Base-by-base conservation (phyloP, 2,888 invertebrate species). In the Thymelicus lineola region DNA sequence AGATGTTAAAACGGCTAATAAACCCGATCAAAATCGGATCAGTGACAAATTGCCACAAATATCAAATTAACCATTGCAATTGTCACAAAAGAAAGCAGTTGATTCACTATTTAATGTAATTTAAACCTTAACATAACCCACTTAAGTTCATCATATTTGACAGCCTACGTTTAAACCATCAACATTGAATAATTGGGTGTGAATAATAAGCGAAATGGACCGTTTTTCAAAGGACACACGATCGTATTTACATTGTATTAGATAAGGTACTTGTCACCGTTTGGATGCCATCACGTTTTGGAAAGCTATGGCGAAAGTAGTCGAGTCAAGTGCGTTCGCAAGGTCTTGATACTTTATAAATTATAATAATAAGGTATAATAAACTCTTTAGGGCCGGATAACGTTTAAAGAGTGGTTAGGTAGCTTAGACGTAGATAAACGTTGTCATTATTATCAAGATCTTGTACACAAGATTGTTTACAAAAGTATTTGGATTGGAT, bases 221-320 rank as follows among this genome's bases (percentile, higher is more conserved):
- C 53, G n/a, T 67, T 55, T 67, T 28, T n/a, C 28, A 42, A 38
- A 17, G 5, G 42, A 1, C 7, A 9, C 42, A 67, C 6, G 15
- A 61, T 61, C 10, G n/a, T 55, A 28, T 12, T 59, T 67, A 9
- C 28, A 53, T 35, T 59, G 48, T 35, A 9, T 53, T n/a, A 14
- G 20, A 38, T 17, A 1, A 38, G 10, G 17, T 15, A 20, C 5
- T 7, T 5, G 38, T 60, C 82, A 73, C 77, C 81, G 86, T 88
- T 82, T 80, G 67, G 71, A 75, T 71, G 66, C 63, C 66, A 63
- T 68, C 75, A 76, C 85, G 87, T 90, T 93, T 92, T 93, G 89
- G 92, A 93, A 92, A 93, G 92, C 87, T 87, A 86, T 79, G 82
- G 91, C 90, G 91, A 93, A 93, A 93, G 92, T 92, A 84, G 86